Evolutionary conservation across 2,888 invertebrate species (phyloP), one percentile per base, ranked within the genome.

Genomic region (Hydrotaea cyrtoneurina): DNA sequence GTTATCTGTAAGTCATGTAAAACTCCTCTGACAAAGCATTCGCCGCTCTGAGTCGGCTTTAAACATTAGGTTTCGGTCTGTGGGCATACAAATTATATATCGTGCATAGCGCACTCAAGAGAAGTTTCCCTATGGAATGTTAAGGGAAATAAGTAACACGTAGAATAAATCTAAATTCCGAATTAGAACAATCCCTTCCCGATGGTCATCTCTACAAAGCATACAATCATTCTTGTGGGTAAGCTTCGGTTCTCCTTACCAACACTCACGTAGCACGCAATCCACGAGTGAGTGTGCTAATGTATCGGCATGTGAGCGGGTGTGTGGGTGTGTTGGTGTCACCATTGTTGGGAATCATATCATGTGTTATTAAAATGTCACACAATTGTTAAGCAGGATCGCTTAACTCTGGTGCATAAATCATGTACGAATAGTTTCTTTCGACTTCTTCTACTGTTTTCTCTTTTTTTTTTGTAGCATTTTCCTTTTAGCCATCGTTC

Each of bases 361-460:
- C 69, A 69, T 69, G 31, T 69, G 69, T 69, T 79, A 76, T 59
- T 66, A 79, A 82, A 82, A 82, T 82, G 85, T 85, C 82, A 81
- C 84, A 80, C 80, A 78, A 78, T 84, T 81, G 84, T 81, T 81
- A 81, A 76, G 76, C 75, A 82, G 85, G 78, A 77, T 79, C 81
- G 53, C 55, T 85, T 73, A 81, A 79, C 31, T 77, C 59, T 50
- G 23, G 53, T 82, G 43, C 79, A 85, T 85, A 82, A 85, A 85
- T 85, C 85, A 85, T 85, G 85, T 78, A 72, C 79, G 81, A 85
- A 82, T 85, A 79, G 76, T 23, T 69, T 31, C 31, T 31, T 31
- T 31, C 31, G 2, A 4, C 31, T 31, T 31, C 31, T 31, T 31
- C 31, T 31, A 31, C 31, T 31, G 2, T 7, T 31, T 4, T 31